A percentile compares a stretch with the other conserved stretches of the same genome.
phyloP scores from a whole-genome alignment of 2,888 invertebrate genomes.

The Pachydiplax longipennis region DNA sequence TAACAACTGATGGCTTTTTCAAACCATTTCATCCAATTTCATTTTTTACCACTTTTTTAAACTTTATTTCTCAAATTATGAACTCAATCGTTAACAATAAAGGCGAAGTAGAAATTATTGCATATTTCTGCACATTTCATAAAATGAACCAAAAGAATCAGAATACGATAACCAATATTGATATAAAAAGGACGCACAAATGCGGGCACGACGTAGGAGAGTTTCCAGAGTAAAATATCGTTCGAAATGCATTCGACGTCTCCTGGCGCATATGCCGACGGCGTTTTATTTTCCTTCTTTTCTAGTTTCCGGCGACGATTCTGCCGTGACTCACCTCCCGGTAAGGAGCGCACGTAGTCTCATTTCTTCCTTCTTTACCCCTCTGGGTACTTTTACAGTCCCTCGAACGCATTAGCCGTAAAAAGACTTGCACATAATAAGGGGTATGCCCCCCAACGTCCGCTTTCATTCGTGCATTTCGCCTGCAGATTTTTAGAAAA shows the following conservation, averaged over 20 bases:
- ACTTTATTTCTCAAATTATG: no score
- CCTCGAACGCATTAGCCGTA: not conserved
- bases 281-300: not conserved
- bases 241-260: not conserved
- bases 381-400: not conserved
- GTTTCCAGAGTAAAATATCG: not conserved
- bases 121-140: no score
- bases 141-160: no score
- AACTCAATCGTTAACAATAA: no score
- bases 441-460: not conserved
- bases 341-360: not conserved
- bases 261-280: not conserved
- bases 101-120: no score
- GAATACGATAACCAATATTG: not conserved
- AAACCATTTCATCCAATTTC: no score
- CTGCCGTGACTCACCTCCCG: not conserved
- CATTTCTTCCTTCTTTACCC: not conserved
- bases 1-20: no score
- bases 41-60: no score
- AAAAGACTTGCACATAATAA: not conserved
- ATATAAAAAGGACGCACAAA: not conserved
- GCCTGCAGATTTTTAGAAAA: no score
- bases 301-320: not conserved
- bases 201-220: not conserved
- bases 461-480: not conserved